A percentile compares a stretch with the other conserved stretches of the same genome.
Evolutionary conservation across 2,113 vertebrate genomes (phyloP).

Genomic region (Lagenorhynchus albirostris): DNA sequence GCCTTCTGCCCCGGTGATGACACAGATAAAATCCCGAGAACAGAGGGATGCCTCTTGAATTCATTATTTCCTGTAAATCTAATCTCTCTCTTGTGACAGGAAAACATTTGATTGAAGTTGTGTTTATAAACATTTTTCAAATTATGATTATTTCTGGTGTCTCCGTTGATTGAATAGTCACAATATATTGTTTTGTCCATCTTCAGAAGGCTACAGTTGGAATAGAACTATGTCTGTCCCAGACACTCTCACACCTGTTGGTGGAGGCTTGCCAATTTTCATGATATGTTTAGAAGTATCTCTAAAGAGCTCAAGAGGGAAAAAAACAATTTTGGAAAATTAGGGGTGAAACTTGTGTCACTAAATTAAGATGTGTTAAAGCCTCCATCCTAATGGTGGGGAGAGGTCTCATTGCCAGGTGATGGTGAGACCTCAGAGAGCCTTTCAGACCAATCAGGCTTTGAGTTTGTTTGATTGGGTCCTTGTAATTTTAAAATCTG

Average conservation of each 20-base stretch:
- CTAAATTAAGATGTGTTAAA: neutral
- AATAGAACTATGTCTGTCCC: neutral
- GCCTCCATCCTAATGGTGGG: fast-evolving
- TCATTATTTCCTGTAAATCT: slow-evolving; percentile 37
- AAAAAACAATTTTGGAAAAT: neutral
- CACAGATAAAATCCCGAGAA: slow-evolving; percentile 52
- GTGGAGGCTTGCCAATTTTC: neutral
- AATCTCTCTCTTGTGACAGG: slow-evolving; percentile 53
- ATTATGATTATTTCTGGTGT: neutral
- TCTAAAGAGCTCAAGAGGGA: neutral
- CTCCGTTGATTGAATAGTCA: neutral
- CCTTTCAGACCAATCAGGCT: neutral
- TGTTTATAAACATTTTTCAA: slow-evolving; percentile 62
- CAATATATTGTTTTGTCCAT: neutral
- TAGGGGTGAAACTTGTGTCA: neutral
- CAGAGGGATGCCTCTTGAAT: neutral
- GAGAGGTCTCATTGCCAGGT: fast-evolving
- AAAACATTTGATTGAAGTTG: slow-evolving; percentile 46
- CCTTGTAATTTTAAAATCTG: neutral
- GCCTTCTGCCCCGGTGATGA: neutral
- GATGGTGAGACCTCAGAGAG: neutral
- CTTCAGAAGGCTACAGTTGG: neutral
- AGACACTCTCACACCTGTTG: neutral
- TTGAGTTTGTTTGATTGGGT: neutral
- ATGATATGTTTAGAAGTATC: too few relatives aligned